Conservation (phyloP, 2,888 invertebrate genomes). For the Melikaiella ostensackeni region DNA sequence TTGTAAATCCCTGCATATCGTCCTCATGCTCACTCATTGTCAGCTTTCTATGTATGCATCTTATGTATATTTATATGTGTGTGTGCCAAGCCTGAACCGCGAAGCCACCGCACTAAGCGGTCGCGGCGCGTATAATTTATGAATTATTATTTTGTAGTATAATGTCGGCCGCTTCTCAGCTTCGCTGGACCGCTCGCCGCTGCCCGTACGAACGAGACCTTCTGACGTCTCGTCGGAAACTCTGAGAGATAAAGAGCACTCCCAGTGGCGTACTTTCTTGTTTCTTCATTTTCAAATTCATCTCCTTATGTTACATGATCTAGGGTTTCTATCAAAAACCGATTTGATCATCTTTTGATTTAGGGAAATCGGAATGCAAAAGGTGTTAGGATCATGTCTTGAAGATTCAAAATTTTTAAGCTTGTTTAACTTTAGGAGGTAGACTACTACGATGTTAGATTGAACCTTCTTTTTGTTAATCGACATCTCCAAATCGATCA, state of each 20-base stretch:
- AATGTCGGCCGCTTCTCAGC: conserved; percentile 61
- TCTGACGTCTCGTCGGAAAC: conserved; percentile 6
- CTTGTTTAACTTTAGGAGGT: neutral
- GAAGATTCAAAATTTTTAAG: neutral
- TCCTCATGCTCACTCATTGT: neutral
- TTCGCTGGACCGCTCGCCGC: neutral
- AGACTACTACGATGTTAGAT: neutral
- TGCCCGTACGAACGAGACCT: neutral
- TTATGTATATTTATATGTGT: neutral
- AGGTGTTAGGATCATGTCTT: neutral
- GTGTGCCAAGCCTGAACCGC: conserved; percentile 47
- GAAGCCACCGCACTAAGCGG: conserved; percentile 62
- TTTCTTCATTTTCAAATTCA: neutral
- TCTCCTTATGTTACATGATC: neutral
- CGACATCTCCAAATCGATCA: too few species aligned
- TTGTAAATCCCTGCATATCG: conserved; percentile 42
- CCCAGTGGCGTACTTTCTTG: conserved; percentile 60
- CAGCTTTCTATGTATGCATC: neutral
- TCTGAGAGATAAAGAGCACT: conserved; percentile 59
- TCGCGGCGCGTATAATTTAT: conserved; percentile 69
- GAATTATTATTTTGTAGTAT: conserved; percentile 73
- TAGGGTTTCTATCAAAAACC: too few species aligned
- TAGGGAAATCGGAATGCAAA: neutral
- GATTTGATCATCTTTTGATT: neutral
- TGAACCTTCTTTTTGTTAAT: neutral